Evolutionary conservation across 2,113 vertebrate genomes (phyloP).

Genomic region (Phocoena phocoena): DNA sequence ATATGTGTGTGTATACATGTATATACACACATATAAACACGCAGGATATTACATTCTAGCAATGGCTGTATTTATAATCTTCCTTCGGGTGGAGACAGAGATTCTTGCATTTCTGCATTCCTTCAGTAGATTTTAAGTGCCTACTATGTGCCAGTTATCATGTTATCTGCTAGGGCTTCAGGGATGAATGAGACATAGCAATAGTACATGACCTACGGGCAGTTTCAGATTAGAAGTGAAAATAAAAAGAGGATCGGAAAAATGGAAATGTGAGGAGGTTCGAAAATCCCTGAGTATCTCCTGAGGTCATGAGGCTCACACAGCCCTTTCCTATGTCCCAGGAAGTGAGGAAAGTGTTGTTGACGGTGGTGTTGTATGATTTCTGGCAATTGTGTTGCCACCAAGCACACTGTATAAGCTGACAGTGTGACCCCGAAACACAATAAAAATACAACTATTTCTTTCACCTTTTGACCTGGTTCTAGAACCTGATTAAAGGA

Average conservation of each 20-base stretch:
- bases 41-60: not conserved
- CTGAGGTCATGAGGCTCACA: not conserved
- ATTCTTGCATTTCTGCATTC: not conserved
- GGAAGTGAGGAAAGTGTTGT: not conserved
- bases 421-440: not conserved
- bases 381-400: not conserved
- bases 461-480: not conserved
- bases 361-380: not conserved
- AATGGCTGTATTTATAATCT: not conserved
- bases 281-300: not conserved
- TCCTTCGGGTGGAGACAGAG: not conserved
- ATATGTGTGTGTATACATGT: too few relatives aligned
- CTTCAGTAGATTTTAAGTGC: not conserved
- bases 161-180: not conserved
- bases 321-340: not conserved
- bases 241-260: not conserved
- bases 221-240: not conserved
- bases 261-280: not conserved
- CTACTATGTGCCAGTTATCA: not conserved
- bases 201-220: not conserved
- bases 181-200: not conserved
- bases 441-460: not conserved
- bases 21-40: fast-evolving
- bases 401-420: not conserved
- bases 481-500: not conserved